Percentiles rank a stretch among this genome's conserved stretches.
Conservation (phyloP, 53 echinoderm and acorn worm species). For the Astropecten irregularis region DNA sequence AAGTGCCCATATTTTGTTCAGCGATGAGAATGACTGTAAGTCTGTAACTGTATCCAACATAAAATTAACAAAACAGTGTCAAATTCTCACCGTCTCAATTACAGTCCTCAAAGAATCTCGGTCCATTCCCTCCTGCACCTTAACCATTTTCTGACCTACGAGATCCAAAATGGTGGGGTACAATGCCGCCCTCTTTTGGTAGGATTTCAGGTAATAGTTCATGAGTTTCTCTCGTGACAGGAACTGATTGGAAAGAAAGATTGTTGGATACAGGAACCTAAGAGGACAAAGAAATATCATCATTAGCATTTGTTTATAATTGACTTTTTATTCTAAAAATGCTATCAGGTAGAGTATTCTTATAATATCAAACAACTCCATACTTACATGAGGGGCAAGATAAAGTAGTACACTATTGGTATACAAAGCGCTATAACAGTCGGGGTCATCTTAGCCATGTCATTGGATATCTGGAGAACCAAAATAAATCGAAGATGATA, state of each 20-base stretch:
- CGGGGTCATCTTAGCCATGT: conserved; percentile 78
- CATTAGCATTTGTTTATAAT: neutral
- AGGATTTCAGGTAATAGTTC: conserved; percentile 59
- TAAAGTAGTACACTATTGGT: conserved; percentile 89
- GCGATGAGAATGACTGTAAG: no score
- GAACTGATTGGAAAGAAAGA: conserved; percentile 83
- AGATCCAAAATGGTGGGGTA: conserved; percentile 54
- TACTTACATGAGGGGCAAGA: conserved; percentile 89
- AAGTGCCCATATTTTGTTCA: no score
- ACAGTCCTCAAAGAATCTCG: neutral
- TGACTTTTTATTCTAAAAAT: neutral
- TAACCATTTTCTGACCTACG: conserved; percentile 31
- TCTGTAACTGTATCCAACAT: no score
- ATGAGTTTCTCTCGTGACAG: conserved; percentile 68
- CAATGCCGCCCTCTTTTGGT: conserved; percentile 46
- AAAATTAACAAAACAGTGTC: no score
- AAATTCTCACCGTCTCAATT: conserved; percentile 35
- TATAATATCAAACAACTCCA: neutral
- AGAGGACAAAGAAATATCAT: neutral
- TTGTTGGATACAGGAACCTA: conserved; percentile 80
- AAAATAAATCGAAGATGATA: neutral
- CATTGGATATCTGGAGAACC: conserved; percentile 68
- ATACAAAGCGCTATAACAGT: conserved; percentile 67
- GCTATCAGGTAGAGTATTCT: neutral
- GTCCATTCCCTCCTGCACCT: neutral